Base-by-base conservation (phyloP, 2,797 vertebrate genomes). In the Urocyon cinereoargenteus region DNA sequence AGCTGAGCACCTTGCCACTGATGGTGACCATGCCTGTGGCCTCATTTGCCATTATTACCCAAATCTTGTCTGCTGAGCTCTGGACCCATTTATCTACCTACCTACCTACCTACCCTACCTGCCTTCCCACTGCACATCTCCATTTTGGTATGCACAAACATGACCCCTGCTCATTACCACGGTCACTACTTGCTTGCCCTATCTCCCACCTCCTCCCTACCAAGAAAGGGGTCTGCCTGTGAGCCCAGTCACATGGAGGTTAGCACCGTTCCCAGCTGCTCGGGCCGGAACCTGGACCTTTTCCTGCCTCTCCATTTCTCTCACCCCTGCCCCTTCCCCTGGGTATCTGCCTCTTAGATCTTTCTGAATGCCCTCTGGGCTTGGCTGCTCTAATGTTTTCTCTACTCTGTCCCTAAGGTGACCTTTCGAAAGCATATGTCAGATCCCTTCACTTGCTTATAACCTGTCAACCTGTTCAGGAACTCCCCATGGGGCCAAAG, bases 181-280 rank as follows among this genome's bases (percentile, higher is more conserved):
- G 1, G 4, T 55, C 1, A 9, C 51, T 6, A 1, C 15, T 19
- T 11, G 14, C 1, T 62, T 16, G 55, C 3, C 1, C 14, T 36
- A 3, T 2, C 0, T 40, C 24, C 22, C 1, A 8, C 9, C 15
- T 11, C 36, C 55, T 49, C 24, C 64, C 31, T 5, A 3, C 57
- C 73, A 0, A n/a, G 26, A 6, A 66, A 13, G 40, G n/a, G 40
- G 15, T 49, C 73, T 82, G 6, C 28, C 36, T 49, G 5, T 19
- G 62, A 28, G 49, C 84, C n/a, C 34, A 31, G 70, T 64, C 59
- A 26, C 40, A 2, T 2, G 84, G 86, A 68, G 51, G 81, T 40
- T 40, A 0, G 28, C 7, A 0, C 24, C 19, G 40, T 18, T 24
- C 85, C 53, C n/a, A 89, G 87, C 53, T 68, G 40, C 19, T n/a